Evolutionary conservation across 2,888 invertebrate species (phyloP).

Genomic region (Pseudococcus viburni): DNA sequence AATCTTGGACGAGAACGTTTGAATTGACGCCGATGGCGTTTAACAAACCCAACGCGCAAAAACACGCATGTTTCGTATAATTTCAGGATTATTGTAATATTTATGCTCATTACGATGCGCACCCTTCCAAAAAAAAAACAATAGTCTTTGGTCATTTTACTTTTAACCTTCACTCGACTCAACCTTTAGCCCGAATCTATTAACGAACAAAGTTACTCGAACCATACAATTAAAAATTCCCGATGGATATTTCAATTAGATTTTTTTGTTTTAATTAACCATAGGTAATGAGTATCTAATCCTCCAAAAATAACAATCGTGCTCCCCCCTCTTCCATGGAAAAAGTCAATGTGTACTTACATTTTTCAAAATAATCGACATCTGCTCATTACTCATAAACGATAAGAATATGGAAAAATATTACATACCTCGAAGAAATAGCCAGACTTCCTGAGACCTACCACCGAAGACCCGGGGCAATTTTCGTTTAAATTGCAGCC

Average conservation of each 20-base stretch:
- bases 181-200: slow-evolving; percentile 2
- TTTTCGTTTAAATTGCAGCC: slow-evolving; percentile 49
- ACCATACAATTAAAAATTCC: not conserved
- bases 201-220: not conserved
- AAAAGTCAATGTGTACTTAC: not conserved
- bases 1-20: not conserved
- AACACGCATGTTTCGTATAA: slow-evolving; percentile 1
- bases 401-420: slow-evolving; percentile 32
- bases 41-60: not conserved
- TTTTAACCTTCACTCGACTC: not conserved
- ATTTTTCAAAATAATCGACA: not conserved
- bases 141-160: not conserved
- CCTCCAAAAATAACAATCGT: not conserved
- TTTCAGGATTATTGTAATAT: not conserved
- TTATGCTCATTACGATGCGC: not conserved
- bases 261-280: not conserved
- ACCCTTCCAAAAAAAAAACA: slow-evolving; percentile 23
- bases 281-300: not conserved
- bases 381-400: slow-evolving; percentile 43
- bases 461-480: slow-evolving; percentile 33
- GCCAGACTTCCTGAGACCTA: not conserved
- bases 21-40: not conserved
- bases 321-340: not conserved
- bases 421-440: not conserved
- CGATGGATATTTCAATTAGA: not conserved